Evolutionary conservation across 2,888 invertebrate genomes (phyloP), one percentile per base, ranked within the genome.

Genomic region (Melipona bicolor): DNA sequence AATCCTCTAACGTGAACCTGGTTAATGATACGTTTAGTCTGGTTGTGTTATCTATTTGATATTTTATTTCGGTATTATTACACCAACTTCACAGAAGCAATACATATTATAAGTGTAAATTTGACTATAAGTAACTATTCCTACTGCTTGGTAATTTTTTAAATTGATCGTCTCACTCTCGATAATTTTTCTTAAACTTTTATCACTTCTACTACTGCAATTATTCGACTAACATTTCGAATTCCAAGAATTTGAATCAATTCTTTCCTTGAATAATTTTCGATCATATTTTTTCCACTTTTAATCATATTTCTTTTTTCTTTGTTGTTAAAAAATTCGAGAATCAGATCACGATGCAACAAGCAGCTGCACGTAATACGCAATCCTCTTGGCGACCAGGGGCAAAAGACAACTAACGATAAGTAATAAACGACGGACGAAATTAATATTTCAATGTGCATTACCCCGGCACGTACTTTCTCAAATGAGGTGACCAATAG

Each of bases 401-500:
- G 36, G 75, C 71, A 71, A 68, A 70, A 54, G 36, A 50, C 43
- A 43, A 9, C 59, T 70, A 72, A 27, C 27, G 27, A 27, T 27
- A 27, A 43, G 43, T 43, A 43, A 43, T 75, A 84, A 84, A 77
- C 71, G 84, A 83, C 71, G 24, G 72, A 79, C 70, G 80, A 84
- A 89, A 80, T 71, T 79, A 86, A 89, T 84, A 81, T 84, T 86
- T 86, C 83, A 79, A 85, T 80, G 72, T 72, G 79, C 77, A 72
- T 86, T 84, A 78, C 76, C 90, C 79, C 54, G 43, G 19, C 70
- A 52, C 68, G 84, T 71, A 89, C 88, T 89, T 89, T 89, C 88
- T 88, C 88, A 77, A 88, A 87, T 68, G 84, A 87, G 84, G 88
- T 80, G 88, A 85, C 85, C 89, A 85, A 87, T 87, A 81, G 85